A percentile compares a stretch with the other conserved stretches of the same genome.
Conservation (phyloP, 2,888 invertebrate genomes). For the Mystacides longicornis region DNA sequence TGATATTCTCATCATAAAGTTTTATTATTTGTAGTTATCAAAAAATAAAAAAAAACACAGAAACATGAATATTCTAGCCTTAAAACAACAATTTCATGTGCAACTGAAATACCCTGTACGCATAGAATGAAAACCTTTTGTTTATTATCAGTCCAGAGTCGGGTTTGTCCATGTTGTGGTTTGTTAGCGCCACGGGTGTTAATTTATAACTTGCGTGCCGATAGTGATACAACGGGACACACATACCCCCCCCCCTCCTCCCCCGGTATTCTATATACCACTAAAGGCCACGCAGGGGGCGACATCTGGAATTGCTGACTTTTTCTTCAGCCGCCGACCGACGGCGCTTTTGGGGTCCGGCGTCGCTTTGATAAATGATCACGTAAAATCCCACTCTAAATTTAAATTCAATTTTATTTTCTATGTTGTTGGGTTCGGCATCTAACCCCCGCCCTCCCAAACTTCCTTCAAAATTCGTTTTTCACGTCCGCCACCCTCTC, state of each 20-base stretch:
- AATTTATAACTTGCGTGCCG: conserved; percentile 19
- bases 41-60: no score
- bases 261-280: no score
- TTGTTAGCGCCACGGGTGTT: conserved; percentile 7
- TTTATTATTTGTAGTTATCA: no score
- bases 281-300: conserved; percentile 13
- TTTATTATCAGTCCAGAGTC: not conserved
- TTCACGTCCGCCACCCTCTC: not conserved
- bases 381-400: conserved; percentile 9
- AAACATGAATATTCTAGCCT: no score
- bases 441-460: not conserved
- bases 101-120: no score
- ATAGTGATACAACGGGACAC: conserved; percentile 12
- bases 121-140: not conserved
- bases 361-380: conserved; percentile 13
- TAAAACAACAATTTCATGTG: no score
- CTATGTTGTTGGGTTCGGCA: conserved; percentile 1
- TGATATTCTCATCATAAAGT: no score
- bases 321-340: not conserved
- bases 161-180: conserved; percentile 3
- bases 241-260: no score
- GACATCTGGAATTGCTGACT: conserved; percentile 1
- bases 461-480: not conserved
- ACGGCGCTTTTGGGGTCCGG: not conserved
- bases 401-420: conserved; percentile 12